Evolutionary conservation across 2,888 invertebrate genomes (phyloP), one percentile per base, ranked within the genome.

Genomic region (Gastracanthus pulcherrimus): DNA sequence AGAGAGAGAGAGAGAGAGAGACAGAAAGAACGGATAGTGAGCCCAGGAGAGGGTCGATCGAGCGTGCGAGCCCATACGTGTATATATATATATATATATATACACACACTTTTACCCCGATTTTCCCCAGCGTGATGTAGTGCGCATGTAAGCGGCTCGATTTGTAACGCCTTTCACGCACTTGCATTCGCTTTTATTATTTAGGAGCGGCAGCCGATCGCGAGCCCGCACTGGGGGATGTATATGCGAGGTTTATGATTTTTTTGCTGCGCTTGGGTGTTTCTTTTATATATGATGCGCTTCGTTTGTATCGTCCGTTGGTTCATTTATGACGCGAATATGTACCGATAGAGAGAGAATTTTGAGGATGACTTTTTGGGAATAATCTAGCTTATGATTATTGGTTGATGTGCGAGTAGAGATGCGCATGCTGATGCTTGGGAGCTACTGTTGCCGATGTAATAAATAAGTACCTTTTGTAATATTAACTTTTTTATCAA

Each of bases 71-170:
- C n/a, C n/a, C n/a, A n/a, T n/a, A n/a, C n/a, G n/a, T 29, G n/a
- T 13, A 26, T 6, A 5, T 5, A 29, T 26, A 31, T 0, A 0
- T 5, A 34, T 34, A 55, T 3, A n/a, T 19, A 29, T 26, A 26
- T 41, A n/a, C 23, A 31, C 23, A 38, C 69, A 74, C 83, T 81
- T 67, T 74, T 75, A 62, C 62, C 26, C 23, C 29, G 60, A 62
- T 75, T 74, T 67, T 75, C 45, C 31, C 19, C 34, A 13, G 31
- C 51, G 29, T 80, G 82, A 83, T 82, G 81, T 69, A 81, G 82
- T 80, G 60, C 72, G 77, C 80, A 75, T 71, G 76, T 79, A 82
- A 84, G 75, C 76, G 75, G 58, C 69, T 82, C 80, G 81, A 85
- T 84, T 82, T 76, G 64, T 72, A 82, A 82, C 62, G 72, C 70